Conservation (phyloP, 37 sponge, comb jelly and placozoan genomes). For the Corticium candelabrum region DNA sequence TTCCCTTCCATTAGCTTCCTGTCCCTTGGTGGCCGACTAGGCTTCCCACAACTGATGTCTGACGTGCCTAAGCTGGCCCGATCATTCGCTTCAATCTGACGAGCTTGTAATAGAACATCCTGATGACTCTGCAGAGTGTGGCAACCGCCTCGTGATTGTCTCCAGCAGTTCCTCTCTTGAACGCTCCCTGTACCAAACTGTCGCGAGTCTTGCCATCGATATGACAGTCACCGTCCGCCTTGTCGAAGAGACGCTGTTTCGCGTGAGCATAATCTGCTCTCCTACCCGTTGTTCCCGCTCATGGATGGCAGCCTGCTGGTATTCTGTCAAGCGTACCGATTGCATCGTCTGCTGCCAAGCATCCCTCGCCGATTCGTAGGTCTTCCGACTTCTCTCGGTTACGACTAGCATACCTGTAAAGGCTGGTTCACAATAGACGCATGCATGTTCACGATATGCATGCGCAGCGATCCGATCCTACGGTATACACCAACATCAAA, state of each 20-base stretch:
- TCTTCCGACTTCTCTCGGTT: neutral
- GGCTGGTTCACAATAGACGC: too few species aligned
- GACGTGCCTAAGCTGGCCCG: neutral
- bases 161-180: neutral
- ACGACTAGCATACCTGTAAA: neutral
- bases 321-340: neutral
- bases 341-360: neutral
- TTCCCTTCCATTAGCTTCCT: too few species aligned
- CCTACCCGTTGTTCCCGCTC: neutral
- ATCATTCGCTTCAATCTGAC: neutral
- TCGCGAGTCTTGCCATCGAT: neutral
- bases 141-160: neutral
- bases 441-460: too few species aligned
- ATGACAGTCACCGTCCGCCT: neutral
- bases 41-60: neutral
- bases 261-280: neutral
- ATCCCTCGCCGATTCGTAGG: neutral
- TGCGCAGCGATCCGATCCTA: too few species aligned
- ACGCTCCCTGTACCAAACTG: neutral
- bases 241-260: neutral
- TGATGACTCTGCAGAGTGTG: neutral
- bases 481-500: too few species aligned
- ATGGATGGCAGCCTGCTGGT: neutral
- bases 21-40: neutral
- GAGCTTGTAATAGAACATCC: neutral